phyloP scores from a whole-genome alignment of 2,888 invertebrate species.

The Meta bourneti region DNA sequence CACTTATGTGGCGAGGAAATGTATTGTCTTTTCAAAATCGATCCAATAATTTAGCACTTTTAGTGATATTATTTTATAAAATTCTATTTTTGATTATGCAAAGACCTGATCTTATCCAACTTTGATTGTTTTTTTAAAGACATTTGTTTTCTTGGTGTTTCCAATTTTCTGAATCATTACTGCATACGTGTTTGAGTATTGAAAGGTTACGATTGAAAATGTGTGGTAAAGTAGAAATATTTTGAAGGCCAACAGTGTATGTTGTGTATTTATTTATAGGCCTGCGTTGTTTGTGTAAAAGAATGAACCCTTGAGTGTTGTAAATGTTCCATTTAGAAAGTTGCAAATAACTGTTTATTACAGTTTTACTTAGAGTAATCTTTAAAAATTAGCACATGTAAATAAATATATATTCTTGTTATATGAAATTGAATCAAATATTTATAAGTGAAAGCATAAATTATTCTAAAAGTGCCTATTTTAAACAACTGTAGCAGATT shows the following conservation, averaged over 20 bases:
- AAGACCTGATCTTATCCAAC: not conserved
- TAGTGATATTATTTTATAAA: not conserved
- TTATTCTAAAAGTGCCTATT: constrained; percentile 55
- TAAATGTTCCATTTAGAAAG: not conserved
- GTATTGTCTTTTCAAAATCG: not conserved
- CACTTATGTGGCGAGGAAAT: not conserved
- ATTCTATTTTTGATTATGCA: not conserved
- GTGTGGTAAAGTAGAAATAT: not conserved
- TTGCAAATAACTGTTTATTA: not conserved
- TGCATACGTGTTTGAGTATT: not conserved
- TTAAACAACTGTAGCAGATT: constrained; percentile 25
- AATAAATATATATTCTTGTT: constrained; percentile 60
- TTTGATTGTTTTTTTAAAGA: not conserved
- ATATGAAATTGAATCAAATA: constrained; percentile 22
- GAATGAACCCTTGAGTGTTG: not conserved
- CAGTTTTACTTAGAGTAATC: not conserved
- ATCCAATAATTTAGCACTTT: not conserved
- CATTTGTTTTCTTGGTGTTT: not conserved
- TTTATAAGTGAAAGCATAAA: constrained; percentile 22
- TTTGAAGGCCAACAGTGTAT: too few relatives aligned
- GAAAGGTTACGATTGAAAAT: not conserved
- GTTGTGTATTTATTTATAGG: too few relatives aligned
- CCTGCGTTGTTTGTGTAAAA: not conserved
- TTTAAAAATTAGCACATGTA: not conserved
- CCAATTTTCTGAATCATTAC: not conserved